These are phyloP conservation scores for Caenorhabditis inopinata DNA, from an alignment of 1,140 invertebrate species.

Conservation along the genomic window DNA sequence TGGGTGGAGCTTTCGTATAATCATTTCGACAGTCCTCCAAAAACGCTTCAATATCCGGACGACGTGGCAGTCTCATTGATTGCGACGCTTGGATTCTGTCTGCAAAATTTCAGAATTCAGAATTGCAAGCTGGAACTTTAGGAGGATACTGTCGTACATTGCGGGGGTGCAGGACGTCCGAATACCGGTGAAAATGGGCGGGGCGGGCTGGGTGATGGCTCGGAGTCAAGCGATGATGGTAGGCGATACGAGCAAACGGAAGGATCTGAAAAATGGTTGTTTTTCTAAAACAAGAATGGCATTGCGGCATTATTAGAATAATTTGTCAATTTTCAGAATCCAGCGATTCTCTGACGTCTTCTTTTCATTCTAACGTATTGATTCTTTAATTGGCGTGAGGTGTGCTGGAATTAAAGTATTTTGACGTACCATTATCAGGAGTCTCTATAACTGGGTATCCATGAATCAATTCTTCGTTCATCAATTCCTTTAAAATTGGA, in stretches of 20 bases:
- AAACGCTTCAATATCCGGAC: neutral
- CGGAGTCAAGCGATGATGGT: constrained; percentile 23
- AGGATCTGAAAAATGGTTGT: constrained; percentile 32
- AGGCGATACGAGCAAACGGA: constrained; percentile 31
- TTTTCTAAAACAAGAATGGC: no score
- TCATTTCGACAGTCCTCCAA: constrained; percentile 12
- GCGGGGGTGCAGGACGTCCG: constrained; percentile 29
- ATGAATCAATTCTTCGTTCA: neutral
- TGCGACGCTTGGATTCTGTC: neutral
- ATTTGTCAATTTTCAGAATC: no score
- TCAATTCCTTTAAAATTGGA: neutral
- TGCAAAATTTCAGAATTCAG: neutral
- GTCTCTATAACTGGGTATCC: constrained; percentile 38
- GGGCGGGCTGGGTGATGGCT: constrained; percentile 29
- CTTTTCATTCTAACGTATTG: no score
- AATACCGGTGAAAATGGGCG: constrained; percentile 37
- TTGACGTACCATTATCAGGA: constrained; percentile 1
- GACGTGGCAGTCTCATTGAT: neutral
- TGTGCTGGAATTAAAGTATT: no score
- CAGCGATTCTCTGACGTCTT: no score
- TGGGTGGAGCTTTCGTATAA: neutral
- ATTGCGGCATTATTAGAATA: no score
- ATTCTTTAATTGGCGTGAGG: no score
- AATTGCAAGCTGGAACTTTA: neutral
- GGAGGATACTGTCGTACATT: neutral